Conservation (phyloP, 2,113 vertebrate genomes). For the Riparia riparia region DNA sequence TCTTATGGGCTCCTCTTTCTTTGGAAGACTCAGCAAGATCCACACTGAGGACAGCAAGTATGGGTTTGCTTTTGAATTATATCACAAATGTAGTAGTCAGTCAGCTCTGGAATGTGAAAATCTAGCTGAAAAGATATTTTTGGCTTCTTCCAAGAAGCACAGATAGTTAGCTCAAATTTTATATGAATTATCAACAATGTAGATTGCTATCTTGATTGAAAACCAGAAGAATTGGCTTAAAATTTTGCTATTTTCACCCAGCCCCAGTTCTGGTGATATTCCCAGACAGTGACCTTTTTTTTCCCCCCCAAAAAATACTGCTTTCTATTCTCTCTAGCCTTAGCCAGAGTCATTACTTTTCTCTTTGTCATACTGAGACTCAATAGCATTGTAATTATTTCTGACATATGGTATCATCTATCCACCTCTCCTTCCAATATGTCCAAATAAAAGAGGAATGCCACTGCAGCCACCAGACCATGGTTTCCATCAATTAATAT, state of each 20-base stretch:
- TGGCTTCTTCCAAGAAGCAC: not conserved
- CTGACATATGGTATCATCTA: constrained; percentile 60
- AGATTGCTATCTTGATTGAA: not conserved
- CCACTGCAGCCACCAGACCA: not conserved
- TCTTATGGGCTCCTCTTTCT: not conserved
- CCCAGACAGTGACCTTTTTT: constrained; percentile 20
- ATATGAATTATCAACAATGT: fast-evolving
- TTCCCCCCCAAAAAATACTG: not conserved
- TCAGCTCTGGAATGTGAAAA: not conserved
- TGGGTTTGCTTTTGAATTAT: not conserved
- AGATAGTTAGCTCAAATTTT: not conserved
- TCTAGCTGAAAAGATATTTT: not conserved
- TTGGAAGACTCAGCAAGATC: not conserved
- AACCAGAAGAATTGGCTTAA: constrained; percentile 1
- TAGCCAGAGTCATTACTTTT: constrained; percentile 54
- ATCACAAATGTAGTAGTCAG: not conserved
- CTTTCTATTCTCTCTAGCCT: constrained; percentile 19
- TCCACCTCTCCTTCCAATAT: constrained; percentile 39
- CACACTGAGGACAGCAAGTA: not conserved
- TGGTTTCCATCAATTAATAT: not conserved
- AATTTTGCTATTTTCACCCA: not conserved
- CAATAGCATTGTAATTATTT: constrained; percentile 56
- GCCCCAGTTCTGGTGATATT: constrained; percentile 12
- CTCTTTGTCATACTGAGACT: constrained; percentile 46
- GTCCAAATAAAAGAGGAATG: constrained; percentile 1